phyloP scores from a whole-genome alignment of 2,113 vertebrate genomes.

The Sapayoa aenigma region DNA sequence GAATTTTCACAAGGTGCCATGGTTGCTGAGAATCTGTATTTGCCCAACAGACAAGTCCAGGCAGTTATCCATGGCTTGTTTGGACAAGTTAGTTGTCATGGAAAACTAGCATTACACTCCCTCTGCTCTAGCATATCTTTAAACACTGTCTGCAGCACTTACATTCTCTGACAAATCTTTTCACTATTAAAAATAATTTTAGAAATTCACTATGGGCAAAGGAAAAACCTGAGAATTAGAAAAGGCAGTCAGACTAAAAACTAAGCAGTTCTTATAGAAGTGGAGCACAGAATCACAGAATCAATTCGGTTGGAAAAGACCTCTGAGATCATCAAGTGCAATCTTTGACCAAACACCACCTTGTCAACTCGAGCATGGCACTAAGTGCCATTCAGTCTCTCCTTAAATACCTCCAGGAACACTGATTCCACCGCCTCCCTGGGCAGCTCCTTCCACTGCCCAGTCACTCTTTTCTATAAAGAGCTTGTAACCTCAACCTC shows the following conservation, averaged over 20 bases:
- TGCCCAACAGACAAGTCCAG: slow-evolving; percentile 30
- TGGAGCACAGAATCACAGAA: too few relatives aligned
- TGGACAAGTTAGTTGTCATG: slow-evolving; percentile 54
- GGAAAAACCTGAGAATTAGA: not conserved
- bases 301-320: too few relatives aligned
- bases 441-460: too few relatives aligned
- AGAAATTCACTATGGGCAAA: not conserved
- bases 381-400: too few relatives aligned
- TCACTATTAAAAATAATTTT: not conserved
- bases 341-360: too few relatives aligned
- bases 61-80: slow-evolving; percentile 26
- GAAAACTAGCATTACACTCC: not conserved
- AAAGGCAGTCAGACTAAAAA: not conserved
- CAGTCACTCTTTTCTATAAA: too few relatives aligned
- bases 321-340: too few relatives aligned
- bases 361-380: too few relatives aligned
- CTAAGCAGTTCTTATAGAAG: not conserved
- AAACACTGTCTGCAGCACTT: not conserved
- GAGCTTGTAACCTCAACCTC: too few relatives aligned
- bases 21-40: not conserved
- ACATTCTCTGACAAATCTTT: not conserved
- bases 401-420: too few relatives aligned
- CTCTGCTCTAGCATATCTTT: not conserved
- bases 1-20: slow-evolving; percentile 25
- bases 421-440: too few relatives aligned